These are phyloP conservation scores for Micropterix aruncella DNA, from an alignment of 2,888 invertebrate genomes.

Conservation along the genomic window DNA sequence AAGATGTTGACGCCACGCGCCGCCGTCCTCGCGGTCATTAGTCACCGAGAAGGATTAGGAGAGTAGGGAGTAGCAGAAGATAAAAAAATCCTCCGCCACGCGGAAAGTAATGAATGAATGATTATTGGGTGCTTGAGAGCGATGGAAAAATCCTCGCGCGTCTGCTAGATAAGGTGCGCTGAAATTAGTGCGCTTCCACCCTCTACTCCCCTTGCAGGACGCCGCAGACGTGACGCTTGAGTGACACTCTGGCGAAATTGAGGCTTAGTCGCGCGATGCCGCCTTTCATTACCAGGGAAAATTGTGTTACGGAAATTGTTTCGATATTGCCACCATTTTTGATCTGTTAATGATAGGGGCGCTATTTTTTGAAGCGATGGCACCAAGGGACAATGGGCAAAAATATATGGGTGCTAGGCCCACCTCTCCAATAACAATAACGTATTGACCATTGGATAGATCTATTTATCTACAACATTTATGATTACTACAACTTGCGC, in stretches of 20 bases:
- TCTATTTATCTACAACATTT: too few relatives aligned
- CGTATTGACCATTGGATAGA: too few relatives aligned
- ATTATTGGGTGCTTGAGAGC: neutral
- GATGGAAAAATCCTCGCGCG: neutral
- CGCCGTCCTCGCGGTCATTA: neutral
- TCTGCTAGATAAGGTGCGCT: neutral
- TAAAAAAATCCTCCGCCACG: neutral
- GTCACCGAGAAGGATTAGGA: neutral
- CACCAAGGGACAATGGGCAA: too few relatives aligned
- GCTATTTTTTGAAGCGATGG: too few relatives aligned
- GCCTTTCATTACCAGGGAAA: neutral
- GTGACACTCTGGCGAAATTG: neutral
- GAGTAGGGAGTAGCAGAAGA: neutral
- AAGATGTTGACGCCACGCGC: too few relatives aligned
- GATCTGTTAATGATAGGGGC: too few relatives aligned
- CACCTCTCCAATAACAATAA: too few relatives aligned
- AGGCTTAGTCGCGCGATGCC: neutral
- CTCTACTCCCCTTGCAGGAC: neutral
- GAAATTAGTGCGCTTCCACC: neutral
- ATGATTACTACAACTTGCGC: too few relatives aligned
- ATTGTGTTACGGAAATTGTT: too few relatives aligned
- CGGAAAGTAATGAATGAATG: neutral
- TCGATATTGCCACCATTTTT: too few relatives aligned
- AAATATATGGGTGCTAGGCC: too few relatives aligned
- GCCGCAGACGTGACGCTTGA: neutral